Percentiles rank a stretch among this genome's conserved stretches.
Conservation (phyloP, 2,113 vertebrate species). For the Lethenteron reissneri region DNA sequence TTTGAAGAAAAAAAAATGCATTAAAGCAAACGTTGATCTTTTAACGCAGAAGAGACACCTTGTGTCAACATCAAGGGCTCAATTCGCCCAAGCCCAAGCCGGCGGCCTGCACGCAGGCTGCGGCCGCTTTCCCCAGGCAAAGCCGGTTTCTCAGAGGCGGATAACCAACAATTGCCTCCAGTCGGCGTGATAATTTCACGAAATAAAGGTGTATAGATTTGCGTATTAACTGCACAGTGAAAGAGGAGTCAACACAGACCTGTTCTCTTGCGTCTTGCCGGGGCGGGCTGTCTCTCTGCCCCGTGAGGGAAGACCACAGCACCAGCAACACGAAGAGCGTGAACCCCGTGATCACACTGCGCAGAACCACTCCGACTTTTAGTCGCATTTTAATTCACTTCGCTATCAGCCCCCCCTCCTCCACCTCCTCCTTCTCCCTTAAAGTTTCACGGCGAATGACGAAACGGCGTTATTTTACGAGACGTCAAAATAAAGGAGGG, state of each 20-base stretch:
- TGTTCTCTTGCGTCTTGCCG: background rate
- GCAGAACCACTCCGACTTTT: conserved; percentile 53
- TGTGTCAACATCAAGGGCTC: too few relatives aligned
- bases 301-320: conserved; percentile 50
- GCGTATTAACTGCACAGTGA: background rate
- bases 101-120: too few relatives aligned
- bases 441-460: too few relatives aligned
- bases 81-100: too few relatives aligned
- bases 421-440: too few relatives aligned
- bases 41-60: too few relatives aligned
- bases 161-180: background rate
- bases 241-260: background rate
- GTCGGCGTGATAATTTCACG: background rate
- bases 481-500: too few relatives aligned
- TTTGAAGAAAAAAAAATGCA: too few relatives aligned
- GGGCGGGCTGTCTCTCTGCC: background rate
- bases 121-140: conserved; percentile 18
- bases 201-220: background rate
- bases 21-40: too few relatives aligned
- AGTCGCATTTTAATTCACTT: conserved; percentile 34
- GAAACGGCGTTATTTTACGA: too few relatives aligned
- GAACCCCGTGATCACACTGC: conserved; percentile 42
- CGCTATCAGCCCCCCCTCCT: too few relatives aligned
- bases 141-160: conserved; percentile 6
- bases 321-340: conserved; percentile 49